Base-by-base conservation (phyloP, 1,140 invertebrate genomes). In the Drosophila kurseongensis region DNA sequence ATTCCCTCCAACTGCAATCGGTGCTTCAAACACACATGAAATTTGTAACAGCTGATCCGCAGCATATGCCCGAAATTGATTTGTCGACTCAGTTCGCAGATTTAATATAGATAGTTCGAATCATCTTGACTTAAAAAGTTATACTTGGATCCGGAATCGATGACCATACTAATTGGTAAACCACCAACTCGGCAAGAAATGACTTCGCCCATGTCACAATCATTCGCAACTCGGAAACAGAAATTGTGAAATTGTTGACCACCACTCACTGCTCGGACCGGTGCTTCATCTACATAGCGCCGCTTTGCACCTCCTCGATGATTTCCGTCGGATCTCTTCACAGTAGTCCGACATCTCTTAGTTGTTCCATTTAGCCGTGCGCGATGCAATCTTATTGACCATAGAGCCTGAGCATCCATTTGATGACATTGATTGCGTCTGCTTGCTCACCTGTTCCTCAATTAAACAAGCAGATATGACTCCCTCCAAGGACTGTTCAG, bases 131-230 rank as follows among this genome's bases (percentile, higher is more conserved):
- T 38, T 38, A 38, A 54, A n/a, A 54, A 44, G 55, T 57, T 57
- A 32, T 57, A 57, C 41, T 44, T 57, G 27, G 40, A 42, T 44
- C 55, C 38, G 27, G 55, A 57, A 57, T 57, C 38, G 41, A 57
- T 57, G 27, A 57, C 55, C 55, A 57, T 57, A 27, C 0, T 44
- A 29, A 57, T 44, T 29, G 55, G 41, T 57, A 57, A 42, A 1
- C 54, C 56, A 32, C 42, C 56, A 58, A 44, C 41, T 58, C 55
- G 40, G 27, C 56, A 58, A 58, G 41, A 45, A 58, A 45, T 45
- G 29, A 58, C 41, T 58, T 58, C 56, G 42, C 41, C n/a, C n/a
- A n/a, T n/a, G n/a, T n/a, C 18, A 55, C 18, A 55, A 27, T 55
- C 36, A 54, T 38, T 55, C 13, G 36, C 36, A 55, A 55, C 36